Evolutionary conservation across 2,888 invertebrate genomes (phyloP).

Genomic region (Autographa pulchrina): DNA sequence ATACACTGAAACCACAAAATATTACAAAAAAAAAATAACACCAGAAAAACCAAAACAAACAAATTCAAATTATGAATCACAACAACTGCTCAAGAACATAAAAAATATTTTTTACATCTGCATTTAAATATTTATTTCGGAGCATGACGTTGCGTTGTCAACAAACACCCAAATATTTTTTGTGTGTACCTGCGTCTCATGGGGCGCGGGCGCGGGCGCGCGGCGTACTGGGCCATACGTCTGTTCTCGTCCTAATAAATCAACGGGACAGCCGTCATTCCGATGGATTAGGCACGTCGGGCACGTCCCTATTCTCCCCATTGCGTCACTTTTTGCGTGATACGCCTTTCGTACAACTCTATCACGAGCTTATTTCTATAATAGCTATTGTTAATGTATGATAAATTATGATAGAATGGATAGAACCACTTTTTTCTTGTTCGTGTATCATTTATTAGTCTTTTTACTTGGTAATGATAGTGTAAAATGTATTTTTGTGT

Average conservation of each 20-base stretch:
- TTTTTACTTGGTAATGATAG: neutral
- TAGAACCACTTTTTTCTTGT: slow-evolving; percentile 18
- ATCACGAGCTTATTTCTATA: slow-evolving; percentile 53
- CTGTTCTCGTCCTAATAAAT: slow-evolving; percentile 81
- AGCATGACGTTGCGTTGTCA: slow-evolving; percentile 80
- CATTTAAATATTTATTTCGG: slow-evolving; percentile 64
- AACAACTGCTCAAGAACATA: slow-evolving; percentile 29
- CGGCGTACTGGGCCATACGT: slow-evolving; percentile 68
- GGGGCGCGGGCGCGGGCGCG: slow-evolving; percentile 58
- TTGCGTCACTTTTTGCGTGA: slow-evolving; percentile 63
- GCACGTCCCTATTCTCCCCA: slow-evolving; percentile 68
- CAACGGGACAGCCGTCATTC: slow-evolving; percentile 77
- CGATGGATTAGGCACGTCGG: slow-evolving; percentile 71
- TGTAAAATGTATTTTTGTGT: too few species aligned
- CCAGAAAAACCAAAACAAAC: neutral
- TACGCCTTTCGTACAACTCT: slow-evolving; percentile 60
- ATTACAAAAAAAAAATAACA: neutral
- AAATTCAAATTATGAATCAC: slow-evolving; percentile 31
- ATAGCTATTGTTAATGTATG: slow-evolving; percentile 42
- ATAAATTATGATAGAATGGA: slow-evolving; percentile 44
- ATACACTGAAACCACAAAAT: neutral
- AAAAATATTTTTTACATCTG: slow-evolving; percentile 39
- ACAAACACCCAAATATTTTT: slow-evolving; percentile 84
- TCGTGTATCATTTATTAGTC: slow-evolving; percentile 7
- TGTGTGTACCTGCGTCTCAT: slow-evolving; percentile 73